Conservation (phyloP, 1,140 invertebrate genomes). For the Aphaenogaster ashmeadi region DNA sequence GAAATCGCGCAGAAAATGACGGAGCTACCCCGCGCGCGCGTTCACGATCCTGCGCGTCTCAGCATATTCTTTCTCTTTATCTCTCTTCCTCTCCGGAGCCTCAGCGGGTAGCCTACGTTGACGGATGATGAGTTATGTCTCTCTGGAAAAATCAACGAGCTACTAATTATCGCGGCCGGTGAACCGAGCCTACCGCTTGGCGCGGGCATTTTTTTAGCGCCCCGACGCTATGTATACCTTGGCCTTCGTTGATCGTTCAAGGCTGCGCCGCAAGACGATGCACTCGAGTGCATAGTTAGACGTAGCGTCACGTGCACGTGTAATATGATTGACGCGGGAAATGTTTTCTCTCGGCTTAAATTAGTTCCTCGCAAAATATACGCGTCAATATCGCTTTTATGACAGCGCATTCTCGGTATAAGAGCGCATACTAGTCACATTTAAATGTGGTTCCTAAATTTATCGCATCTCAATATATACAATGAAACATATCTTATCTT, state of each 20-base stretch:
- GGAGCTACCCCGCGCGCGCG: slow-evolving; percentile 38
- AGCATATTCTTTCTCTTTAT: not conserved
- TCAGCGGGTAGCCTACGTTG: slow-evolving; percentile 68
- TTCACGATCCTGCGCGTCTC: not conserved
- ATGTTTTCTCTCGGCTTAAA: slow-evolving; percentile 31
- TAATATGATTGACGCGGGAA: slow-evolving; percentile 43
- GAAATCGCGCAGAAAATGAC: slow-evolving; percentile 62
- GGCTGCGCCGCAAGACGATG: slow-evolving; percentile 46
- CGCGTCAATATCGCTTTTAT: not conserved
- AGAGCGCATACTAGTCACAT: not conserved
- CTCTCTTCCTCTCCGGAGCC: slow-evolving; percentile 6
- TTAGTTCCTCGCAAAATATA: not conserved
- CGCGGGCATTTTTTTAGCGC: slow-evolving; percentile 50
- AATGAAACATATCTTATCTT: not conserved
- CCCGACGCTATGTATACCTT: slow-evolving; percentile 50
- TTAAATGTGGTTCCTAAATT: not conserved
- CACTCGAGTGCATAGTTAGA: slow-evolving; percentile 56
- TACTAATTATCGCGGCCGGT: slow-evolving; percentile 68
- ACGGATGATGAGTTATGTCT: slow-evolving; percentile 74
- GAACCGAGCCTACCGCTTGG: slow-evolving; percentile 54
- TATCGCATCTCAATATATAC: not conserved
- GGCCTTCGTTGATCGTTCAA: slow-evolving; percentile 70
- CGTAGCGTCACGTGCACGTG: slow-evolving; percentile 39
- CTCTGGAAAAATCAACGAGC: slow-evolving; percentile 65
- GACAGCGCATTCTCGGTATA: not conserved